Base-by-base conservation (phyloP, 1,140 invertebrate species). In the Pogonomyrmex barbatus region DNA sequence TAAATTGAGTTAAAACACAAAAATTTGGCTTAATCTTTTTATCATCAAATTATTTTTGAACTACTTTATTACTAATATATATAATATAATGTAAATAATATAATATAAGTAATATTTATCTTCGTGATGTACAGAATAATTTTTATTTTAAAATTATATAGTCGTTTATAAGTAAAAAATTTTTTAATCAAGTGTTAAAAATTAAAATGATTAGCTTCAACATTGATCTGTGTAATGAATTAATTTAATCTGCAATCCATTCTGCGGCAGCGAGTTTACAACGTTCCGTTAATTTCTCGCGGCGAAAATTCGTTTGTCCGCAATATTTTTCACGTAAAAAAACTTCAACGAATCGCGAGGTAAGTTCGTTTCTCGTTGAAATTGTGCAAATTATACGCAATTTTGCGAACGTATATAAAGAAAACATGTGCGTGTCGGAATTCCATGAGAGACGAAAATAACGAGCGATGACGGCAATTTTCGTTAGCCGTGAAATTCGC, bases 291-390 rank as follows among this genome's bases (percentile, higher is more conserved):
- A 79, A 79, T 79, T 79, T 33, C 62, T 79, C 10, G 17, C 60
- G 47, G 60, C 60, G 62, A 79, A 79, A 79, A 10, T 4, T 78
- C 45, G 17, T 8, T 12, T 17, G 8, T 24, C 75, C 10, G 9
- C 45, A 52, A 79, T 65, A 67, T 79, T 52, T 67, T 79, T 12
- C 12, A 50, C 45, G 33, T 30, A 9, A 9, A 12, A 47, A 67
- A 79, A 79, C 45, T 6, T n/a, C 33, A 36, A 17, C 30, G 17
- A 63, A 33, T 30, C 58, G 30, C 17, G 39, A 1, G 36, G 4
- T 79, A 67, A 79, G 52, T 79, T 42, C 39, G 58, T 60, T 76
- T 67, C 10, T n/a, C 33, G 45, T n/a, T 79, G 12, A 79, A 79
- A 52, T 67, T 67, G n/a, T 14, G 60, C n/a, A 54, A 79, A 79